phyloP scores from a whole-genome alignment of 2,888 invertebrate species.

The Andrena bucephala region DNA sequence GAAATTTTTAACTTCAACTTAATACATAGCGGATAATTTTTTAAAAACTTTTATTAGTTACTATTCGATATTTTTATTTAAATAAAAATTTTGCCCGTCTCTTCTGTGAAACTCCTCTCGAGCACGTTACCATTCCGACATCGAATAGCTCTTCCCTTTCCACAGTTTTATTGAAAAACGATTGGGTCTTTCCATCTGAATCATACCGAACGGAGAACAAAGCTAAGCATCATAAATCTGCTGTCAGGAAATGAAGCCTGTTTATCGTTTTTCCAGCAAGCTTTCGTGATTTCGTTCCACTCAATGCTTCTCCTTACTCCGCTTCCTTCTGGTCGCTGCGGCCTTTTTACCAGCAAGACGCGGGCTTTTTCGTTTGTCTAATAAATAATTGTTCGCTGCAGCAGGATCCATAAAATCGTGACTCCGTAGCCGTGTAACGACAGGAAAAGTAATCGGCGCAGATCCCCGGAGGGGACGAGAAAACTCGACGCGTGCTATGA shows the following conservation, averaged over 20 bases:
- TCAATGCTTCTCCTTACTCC: constrained; percentile 7
- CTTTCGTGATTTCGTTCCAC: constrained; percentile 32
- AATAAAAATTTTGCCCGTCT: no score
- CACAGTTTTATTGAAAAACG: not conserved
- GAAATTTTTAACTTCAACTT: no score
- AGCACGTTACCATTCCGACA: no score
- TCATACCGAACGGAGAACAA: not conserved
- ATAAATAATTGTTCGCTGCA: not conserved
- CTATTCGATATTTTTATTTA: no score
- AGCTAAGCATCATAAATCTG: constrained; percentile 45
- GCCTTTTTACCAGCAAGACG: constrained; percentile 1
- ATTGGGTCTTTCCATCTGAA: not conserved
- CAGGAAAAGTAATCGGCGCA: no score
- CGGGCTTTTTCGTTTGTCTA: not conserved
- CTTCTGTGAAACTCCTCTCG: no score
- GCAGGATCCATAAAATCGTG: not conserved
- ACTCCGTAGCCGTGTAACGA: no score
- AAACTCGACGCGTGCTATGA: constrained; percentile 20
- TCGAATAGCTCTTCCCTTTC: no score
- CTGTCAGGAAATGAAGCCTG: constrained; percentile 33
- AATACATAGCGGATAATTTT: no score
- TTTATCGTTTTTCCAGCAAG: constrained; percentile 42
- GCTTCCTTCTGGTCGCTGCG: not conserved
- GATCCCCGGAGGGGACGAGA: not conserved
- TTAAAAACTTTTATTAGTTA: no score